Base-by-base conservation (phyloP, 1,140 invertebrate genomes). In the Pseudomyrmex concolor region DNA sequence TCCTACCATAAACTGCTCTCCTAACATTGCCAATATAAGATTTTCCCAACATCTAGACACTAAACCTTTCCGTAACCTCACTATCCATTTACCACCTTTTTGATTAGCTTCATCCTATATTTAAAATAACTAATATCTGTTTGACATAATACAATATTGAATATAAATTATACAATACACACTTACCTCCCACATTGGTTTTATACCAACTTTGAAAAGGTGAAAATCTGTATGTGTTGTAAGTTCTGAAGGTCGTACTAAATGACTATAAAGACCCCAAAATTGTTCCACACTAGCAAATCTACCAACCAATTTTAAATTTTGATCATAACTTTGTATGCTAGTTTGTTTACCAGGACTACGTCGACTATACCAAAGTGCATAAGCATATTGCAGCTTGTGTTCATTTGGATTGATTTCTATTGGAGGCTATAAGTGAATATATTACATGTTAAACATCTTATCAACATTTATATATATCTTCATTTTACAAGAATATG, bases 1-100 rank as follows among this genome's bases (percentile, higher is more conserved):
- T 9, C 99, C 99, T 7, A 99, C 99, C 96, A 99, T 98, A 95
- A 99, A 99, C 95, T 99, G 99, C 95, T 99, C 99, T 13, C 98
- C 98, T 86, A 98, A 94, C 97, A 99, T 99, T 73, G 99, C 99
- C 95, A 99, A 96, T 89, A 99, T 97, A 48, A 99, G 95, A 95
- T 99, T 99, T 95, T 99, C 99, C 99, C 99, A 99, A 92, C 98
- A 99, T 64, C 98, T 96, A 54, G 98, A 98, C 25, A 98, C 98
- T 92, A 99, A 95, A 80, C 98, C 98, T 95, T 99, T 99, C 90
- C 97, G 96, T 91, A 99, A 95, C 83, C 98, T 95, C 66, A 99
- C 96, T 88, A 99, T 98, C 98, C 98, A 99, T 95, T 99, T 99
- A 17, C 99, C 99, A 60, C 99, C 99, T 94, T 97, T 97, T 91